Percentiles rank a stretch among this genome's conserved stretches.
Evolutionary conservation across 1,140 invertebrate species (phyloP).

Genomic region (Ctenoplectra terminalis): DNA sequence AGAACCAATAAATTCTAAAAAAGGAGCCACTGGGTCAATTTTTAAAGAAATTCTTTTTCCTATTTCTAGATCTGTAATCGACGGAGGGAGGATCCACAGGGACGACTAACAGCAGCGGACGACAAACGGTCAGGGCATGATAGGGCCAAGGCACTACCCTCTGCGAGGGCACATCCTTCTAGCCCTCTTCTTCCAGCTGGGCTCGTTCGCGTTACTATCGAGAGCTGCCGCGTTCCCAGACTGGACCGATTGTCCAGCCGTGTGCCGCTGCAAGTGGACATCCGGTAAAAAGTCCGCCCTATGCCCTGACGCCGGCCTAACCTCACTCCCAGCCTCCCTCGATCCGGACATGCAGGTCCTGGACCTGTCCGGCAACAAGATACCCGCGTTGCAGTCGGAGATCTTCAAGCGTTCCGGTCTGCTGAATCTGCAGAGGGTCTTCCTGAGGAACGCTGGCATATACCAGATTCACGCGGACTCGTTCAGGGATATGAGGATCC

Average conservation of each 20-base stretch:
- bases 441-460: slow-evolving; percentile 89
- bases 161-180: slow-evolving; percentile 76
- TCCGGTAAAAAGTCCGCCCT: slow-evolving; percentile 93
- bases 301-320: slow-evolving; percentile 90
- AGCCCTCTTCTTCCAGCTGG: slow-evolving; percentile 74
- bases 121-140: slow-evolving; percentile 73
- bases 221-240: slow-evolving; percentile 85
- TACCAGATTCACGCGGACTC: slow-evolving; percentile 90
- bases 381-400: slow-evolving; percentile 89
- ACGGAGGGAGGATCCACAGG: not conserved
- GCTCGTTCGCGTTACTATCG: slow-evolving; percentile 73
- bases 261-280: slow-evolving; percentile 94
- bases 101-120: slow-evolving; percentile 11
- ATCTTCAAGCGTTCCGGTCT: slow-evolving; percentile 91
- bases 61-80: slow-evolving; percentile 12
- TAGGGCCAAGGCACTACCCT: slow-evolving; percentile 74
- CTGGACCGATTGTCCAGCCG: slow-evolving; percentile 91
- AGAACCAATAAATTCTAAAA: too few species aligned
- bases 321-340: slow-evolving; percentile 88
- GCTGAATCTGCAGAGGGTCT: slow-evolving; percentile 92
- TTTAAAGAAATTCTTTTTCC: accelerated
- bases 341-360: slow-evolving; percentile 94
- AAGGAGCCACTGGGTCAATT: too few species aligned
- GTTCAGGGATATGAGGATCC: slow-evolving; percentile 92
- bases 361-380: slow-evolving; percentile 91